Conservation (phyloP, 2,113 vertebrate species). For the Orycteropus afer region DNA sequence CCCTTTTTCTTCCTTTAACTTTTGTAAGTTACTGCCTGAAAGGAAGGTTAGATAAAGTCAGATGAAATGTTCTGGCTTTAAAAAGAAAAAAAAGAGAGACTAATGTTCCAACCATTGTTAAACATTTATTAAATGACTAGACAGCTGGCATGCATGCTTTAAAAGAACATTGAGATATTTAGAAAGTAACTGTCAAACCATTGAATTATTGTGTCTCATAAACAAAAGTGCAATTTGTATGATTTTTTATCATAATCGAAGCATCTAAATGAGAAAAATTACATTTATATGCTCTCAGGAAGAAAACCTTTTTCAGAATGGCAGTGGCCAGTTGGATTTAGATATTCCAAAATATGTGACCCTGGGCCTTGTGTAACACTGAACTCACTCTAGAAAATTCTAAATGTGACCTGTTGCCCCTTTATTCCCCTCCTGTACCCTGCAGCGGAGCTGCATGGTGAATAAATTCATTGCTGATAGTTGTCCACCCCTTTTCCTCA, state of each 20-base stretch:
- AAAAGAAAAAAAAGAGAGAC: neutral
- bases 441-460: neutral
- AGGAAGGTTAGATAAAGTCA: neutral
- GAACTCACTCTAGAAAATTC: neutral
- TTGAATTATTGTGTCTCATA: neutral
- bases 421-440: neutral
- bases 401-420: neutral
- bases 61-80: neutral
- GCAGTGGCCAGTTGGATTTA: neutral
- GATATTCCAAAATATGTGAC: neutral
- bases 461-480: neutral
- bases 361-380: neutral
- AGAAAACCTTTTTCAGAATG: conserved; percentile 15
- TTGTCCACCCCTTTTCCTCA: neutral
- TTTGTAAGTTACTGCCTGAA: neutral
- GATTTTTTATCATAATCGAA: conserved; percentile 14
- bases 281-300: neutral
- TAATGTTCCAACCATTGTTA: conserved; percentile 13
- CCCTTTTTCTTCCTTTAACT: neutral
- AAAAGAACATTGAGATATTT: conserved; percentile 46
- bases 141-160: neutral
- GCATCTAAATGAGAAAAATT: conserved; percentile 7
- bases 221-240: neutral
- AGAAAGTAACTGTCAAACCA: conserved; percentile 19
- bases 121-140: neutral